Evolutionary conservation across 2,797 vertebrate species (phyloP), one percentile per base, ranked within the genome.

Genomic region (Phyllotis vaccarum): DNA sequence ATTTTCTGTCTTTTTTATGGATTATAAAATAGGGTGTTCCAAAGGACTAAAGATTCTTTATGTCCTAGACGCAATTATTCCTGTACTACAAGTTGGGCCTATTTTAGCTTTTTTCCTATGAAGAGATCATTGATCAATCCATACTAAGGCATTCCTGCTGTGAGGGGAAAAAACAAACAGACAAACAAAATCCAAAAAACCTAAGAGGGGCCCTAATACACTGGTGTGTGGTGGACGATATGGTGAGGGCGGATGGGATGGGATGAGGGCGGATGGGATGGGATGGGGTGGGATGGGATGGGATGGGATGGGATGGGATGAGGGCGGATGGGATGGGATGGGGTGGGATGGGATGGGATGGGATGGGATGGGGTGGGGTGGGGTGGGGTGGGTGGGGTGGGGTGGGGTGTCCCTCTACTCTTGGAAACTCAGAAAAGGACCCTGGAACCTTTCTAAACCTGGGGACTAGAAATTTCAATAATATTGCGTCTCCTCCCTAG

Each of bases 331-430:
- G 46, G 46, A 9, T 49, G 46, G 46, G 54, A 56, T 6, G 78
- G 19, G 5, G 49, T 6, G 2, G 34, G 2, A n/a, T n/a, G n/a
- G 40, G 40, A 14, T 14, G 17, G 1, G 27, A 13, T 21, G 16
- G 40, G 10, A 40, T 9, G 79, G 46, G 46, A 9, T 49, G 46
- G 46, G 46, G 46, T 49, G 46, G 46, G 54, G n/a, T 6, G 78
- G n/a, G n/a, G n/a, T n/a, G n/a, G n/a, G n/a, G n/a, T n/a, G n/a
- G n/a, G n/a, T n/a, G n/a, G n/a, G n/a, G n/a, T n/a, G n/a, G n/a
- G 54, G 27, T 8, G 79, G 54, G n/a, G 79, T 1, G 14, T 11
- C 37, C n/a, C 22, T 60, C 27, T 11, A 37, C 24, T 60, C 56
- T n/a, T 81, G 12, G 13, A 22, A 81, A 40, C 79, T 81, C 22